phyloP scores from a whole-genome alignment of 2,888 invertebrate species.

The Andrena praecox region DNA sequence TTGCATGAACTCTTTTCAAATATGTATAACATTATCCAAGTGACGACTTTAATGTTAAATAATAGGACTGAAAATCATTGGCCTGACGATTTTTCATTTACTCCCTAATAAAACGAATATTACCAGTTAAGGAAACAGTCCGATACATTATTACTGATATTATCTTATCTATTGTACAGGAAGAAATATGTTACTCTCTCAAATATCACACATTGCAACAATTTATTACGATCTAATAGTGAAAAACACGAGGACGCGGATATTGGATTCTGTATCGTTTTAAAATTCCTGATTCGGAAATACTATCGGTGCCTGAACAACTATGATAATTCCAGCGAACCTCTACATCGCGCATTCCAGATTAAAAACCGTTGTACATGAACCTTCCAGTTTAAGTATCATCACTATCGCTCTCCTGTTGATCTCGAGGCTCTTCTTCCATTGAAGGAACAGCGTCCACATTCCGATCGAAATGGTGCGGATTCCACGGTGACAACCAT shows the following conservation, averaged over 20 bases:
- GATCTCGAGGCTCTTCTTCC: constrained; percentile 76
- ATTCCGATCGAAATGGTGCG: constrained; percentile 74
- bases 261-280: background rate
- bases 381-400: constrained; percentile 70
- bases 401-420: constrained; percentile 80
- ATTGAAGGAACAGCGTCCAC: constrained; percentile 58
- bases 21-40: constrained; percentile 11
- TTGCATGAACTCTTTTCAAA: constrained; percentile 26
- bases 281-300: constrained; percentile 5
- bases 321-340: constrained; percentile 3
- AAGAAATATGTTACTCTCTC: constrained; percentile 6
- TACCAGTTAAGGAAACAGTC: background rate
- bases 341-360: background rate
- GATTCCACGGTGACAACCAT: constrained; percentile 87
- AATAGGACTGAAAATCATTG: background rate
- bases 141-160: background rate
- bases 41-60: background rate
- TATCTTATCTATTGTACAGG: background rate
- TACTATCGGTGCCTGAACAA: constrained; percentile 11
- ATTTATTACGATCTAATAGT: constrained; percentile 20
- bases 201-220: constrained; percentile 53
- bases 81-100: background rate
- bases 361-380: background rate
- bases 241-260: constrained; percentile 21
- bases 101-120: constrained; percentile 8